A percentile compares a stretch with the other conserved stretches of the same genome.
Conservation (phyloP, 2,113 vertebrate species). For the Dipodomys ordii region DNA sequence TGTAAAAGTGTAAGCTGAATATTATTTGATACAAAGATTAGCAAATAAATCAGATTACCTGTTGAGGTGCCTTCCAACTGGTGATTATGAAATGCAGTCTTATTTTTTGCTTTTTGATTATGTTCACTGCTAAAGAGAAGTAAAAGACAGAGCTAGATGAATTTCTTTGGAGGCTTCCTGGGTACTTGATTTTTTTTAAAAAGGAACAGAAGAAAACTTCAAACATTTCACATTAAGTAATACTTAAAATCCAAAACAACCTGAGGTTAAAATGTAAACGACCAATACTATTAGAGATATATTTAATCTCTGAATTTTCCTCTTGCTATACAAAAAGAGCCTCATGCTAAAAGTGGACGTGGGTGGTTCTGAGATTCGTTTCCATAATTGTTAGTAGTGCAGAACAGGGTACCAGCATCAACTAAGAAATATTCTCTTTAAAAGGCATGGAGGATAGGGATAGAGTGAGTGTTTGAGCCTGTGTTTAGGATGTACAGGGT, state of each 20-base stretch:
- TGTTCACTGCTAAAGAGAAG: constrained; percentile 25
- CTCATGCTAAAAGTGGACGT: constrained; percentile 5
- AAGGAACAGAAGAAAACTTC: neutral
- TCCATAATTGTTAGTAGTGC: constrained; percentile 59
- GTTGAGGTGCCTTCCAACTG: neutral
- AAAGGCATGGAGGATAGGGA: neutral
- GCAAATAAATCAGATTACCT: neutral
- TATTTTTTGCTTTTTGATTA: neutral
- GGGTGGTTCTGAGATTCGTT: constrained; percentile 60
- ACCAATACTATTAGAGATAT: neutral
- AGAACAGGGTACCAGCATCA: constrained; percentile 21
- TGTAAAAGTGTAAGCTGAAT: constrained; percentile 17
- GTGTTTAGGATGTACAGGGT: neutral
- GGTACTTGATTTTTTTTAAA: neutral
- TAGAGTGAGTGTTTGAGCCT: neutral
- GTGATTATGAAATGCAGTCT: neutral
- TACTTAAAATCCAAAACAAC: constrained; percentile 32
- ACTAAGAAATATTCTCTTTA: constrained; percentile 43
- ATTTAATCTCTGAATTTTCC: constrained; percentile 55
- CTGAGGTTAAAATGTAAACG: constrained; percentile 57
- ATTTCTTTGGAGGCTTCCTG: constrained; percentile 15
- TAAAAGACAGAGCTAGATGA: neutral
- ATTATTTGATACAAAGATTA: too few species aligned
- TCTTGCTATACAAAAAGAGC: constrained; percentile 26
- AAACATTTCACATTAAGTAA: constrained; percentile 13